Conservation (phyloP, 2,113 vertebrate species). For the Tretioscincus oriximinensis region DNA sequence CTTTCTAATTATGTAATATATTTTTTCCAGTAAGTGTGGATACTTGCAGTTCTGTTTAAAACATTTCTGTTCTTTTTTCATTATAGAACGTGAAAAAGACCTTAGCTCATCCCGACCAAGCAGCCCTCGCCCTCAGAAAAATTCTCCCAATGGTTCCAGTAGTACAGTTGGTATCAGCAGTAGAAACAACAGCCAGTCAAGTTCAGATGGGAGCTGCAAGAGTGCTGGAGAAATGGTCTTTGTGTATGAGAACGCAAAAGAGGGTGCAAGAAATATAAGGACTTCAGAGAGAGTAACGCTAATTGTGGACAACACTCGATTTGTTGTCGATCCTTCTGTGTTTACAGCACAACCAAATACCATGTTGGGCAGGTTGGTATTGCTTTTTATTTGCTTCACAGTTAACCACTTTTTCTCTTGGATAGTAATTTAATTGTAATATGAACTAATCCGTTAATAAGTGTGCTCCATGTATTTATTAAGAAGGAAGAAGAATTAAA, state of each 20-base stretch:
- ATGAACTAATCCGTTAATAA: background rate
- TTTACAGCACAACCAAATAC: slow-evolving; percentile 98
- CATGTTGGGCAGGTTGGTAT: slow-evolving; percentile 94
- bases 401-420: background rate
- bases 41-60: background rate
- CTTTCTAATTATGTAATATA: background rate
- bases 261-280: slow-evolving; percentile 84
- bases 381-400: background rate
- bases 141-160: slow-evolving; percentile 86
- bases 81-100: slow-evolving; percentile 89
- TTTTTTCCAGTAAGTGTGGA: background rate
- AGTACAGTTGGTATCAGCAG: slow-evolving; percentile 87
- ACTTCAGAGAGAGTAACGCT: slow-evolving; percentile 93
- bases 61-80: background rate
- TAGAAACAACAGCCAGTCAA: slow-evolving; percentile 92
- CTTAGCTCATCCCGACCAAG: slow-evolving; percentile 87
- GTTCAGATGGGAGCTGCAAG: slow-evolving; percentile 90
- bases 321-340: slow-evolving; percentile 96
- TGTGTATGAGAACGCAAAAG: slow-evolving; percentile 93
- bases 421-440: background rate
- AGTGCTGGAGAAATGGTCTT: slow-evolving; percentile 92
- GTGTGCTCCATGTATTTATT: background rate
- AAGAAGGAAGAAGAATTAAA: background rate
- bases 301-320: slow-evolving; percentile 97
- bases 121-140: slow-evolving; percentile 91